Percentiles rank a stretch among this genome's conserved stretches.
Conservation (phyloP, 2,888 invertebrate genomes). For the Tholera decimalis region DNA sequence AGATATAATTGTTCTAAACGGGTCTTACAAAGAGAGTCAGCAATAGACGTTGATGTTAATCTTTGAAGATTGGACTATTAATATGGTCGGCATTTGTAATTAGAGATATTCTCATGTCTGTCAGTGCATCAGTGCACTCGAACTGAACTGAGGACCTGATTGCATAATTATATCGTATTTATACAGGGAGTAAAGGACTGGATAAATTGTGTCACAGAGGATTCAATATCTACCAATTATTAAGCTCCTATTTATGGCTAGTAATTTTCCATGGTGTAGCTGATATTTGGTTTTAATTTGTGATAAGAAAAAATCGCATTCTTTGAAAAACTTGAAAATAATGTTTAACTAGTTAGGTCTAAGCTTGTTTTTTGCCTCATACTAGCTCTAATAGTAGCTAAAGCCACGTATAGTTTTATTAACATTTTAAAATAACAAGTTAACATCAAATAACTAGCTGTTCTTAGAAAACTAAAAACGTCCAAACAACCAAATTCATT, state of each 20-base stretch:
- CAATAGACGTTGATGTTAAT: conserved; percentile 54
- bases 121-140: conserved; percentile 62
- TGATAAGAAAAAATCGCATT: too few relatives aligned
- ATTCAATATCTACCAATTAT: too few relatives aligned
- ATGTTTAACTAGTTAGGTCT: too few relatives aligned
- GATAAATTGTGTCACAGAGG: too few relatives aligned
- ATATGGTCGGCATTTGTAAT: conserved; percentile 74
- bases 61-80: conserved; percentile 66
- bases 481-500: conserved; percentile 44
- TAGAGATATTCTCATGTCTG: conserved; percentile 77
- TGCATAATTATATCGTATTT: conserved; percentile 21
- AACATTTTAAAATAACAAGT: conserved; percentile 22
- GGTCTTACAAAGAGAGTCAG: conserved; percentile 23
- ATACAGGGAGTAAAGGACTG: too few relatives aligned
- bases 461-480: conserved; percentile 44
- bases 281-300: too few relatives aligned
- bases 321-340: too few relatives aligned
- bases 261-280: too few relatives aligned
- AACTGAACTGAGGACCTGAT: conserved; percentile 33
- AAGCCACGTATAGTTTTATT: conserved; percentile 13
- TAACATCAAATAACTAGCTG: conserved; percentile 19
- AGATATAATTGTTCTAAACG: conserved; percentile 23
- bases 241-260: too few relatives aligned
- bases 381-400: too few relatives aligned
- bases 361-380: too few relatives aligned